These are phyloP conservation scores for Caenorhabditis wallacei DNA, from an alignment of 2,888 invertebrate genomes.

Conservation along the genomic window DNA sequence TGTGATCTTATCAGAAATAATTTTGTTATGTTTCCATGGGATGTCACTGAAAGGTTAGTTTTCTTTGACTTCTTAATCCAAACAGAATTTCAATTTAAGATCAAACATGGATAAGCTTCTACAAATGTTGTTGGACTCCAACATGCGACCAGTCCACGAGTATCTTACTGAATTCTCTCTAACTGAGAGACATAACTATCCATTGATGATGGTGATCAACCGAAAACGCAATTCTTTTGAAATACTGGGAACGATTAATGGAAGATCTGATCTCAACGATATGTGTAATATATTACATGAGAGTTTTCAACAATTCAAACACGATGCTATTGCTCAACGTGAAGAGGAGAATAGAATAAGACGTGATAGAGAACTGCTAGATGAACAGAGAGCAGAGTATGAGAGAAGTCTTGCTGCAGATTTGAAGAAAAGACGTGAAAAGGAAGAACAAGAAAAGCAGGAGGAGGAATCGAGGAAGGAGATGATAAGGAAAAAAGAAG, in stretches of 20 bases:
- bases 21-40: constrained; percentile 25
- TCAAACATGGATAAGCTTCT: constrained; percentile 1
- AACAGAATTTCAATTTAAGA: too few relatives aligned
- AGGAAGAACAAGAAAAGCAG: neutral
- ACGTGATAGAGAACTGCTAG: neutral
- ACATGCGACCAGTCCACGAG: neutral
- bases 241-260: neutral
- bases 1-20: neutral
- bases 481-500: neutral
- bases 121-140: neutral
- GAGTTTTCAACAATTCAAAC: neutral
- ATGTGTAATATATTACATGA: neutral
- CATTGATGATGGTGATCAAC: neutral
- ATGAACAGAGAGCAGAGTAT: constrained; percentile 14
- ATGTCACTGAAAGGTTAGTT: constrained; percentile 20
- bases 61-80: neutral
- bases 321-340: neutral
- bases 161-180: neutral
- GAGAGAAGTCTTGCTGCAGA: neutral
- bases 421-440: neutral
- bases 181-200: neutral
- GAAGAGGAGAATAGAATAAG: neutral
- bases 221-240: neutral
- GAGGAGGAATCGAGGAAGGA: neutral
- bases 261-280: neutral